These are phyloP conservation scores for Ophion costatus DNA, from an alignment of 2,888 invertebrate genomes.

Conservation along the genomic window DNA sequence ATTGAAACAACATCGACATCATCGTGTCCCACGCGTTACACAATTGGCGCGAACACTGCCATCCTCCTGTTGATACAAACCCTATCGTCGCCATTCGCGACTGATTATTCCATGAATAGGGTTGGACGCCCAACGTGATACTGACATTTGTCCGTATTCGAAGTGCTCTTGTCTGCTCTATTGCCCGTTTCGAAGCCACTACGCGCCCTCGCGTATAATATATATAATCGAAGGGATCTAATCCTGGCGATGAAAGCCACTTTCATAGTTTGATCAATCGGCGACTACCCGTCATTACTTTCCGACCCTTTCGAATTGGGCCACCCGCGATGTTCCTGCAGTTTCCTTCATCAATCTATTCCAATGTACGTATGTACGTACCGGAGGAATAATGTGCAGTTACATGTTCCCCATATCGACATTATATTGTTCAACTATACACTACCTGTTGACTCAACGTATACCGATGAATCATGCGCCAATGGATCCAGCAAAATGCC, in stretches of 20 bases:
- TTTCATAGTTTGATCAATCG: slow-evolving; percentile 62
- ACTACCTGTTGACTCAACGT: slow-evolving; percentile 15
- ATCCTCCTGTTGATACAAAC: too few species aligned
- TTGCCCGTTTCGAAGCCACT: slow-evolving; percentile 5
- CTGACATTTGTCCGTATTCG: too few species aligned
- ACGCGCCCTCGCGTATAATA: not conserved
- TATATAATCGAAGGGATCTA: not conserved
- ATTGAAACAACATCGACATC: too few species aligned
- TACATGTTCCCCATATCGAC: slow-evolving; percentile 9
- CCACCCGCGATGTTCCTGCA: not conserved
- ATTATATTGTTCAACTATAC: slow-evolving; percentile 7
- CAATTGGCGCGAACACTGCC: too few species aligned
- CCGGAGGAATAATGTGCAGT: not conserved
- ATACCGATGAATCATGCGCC: slow-evolving; percentile 10
- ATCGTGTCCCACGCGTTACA: too few species aligned
- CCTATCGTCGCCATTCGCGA: too few species aligned
- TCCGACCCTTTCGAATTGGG: slow-evolving; percentile 8
- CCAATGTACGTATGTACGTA: not conserved
- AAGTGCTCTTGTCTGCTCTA: too few species aligned
- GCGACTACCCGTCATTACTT: slow-evolving; percentile 48
- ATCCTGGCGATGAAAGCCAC: slow-evolving; percentile 12
- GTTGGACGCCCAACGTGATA: too few species aligned
- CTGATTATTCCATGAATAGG: too few species aligned
- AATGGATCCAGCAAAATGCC: slow-evolving; percentile 7
- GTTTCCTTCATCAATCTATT: slow-evolving; percentile 41